Base-by-base conservation (phyloP, 2,797 vertebrate species). In the Falco cherrug region DNA sequence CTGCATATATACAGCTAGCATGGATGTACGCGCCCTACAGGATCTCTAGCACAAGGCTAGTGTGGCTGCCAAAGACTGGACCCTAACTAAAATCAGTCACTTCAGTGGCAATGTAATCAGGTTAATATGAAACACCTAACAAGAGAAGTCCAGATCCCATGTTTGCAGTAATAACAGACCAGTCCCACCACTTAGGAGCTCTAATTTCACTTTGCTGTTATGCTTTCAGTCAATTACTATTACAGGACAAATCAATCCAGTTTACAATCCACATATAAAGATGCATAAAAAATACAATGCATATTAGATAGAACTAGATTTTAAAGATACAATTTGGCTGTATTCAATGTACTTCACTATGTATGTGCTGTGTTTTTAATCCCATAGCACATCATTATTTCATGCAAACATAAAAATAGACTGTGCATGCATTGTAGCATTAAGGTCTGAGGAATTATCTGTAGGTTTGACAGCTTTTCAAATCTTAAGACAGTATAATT, bases 401-500 rank as follows among this genome's bases (percentile, higher is more conserved):
- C 61, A 64, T 13, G 25, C 59, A 84, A 60, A 57, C 28, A 6
- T 48, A 74, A 82, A 91, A 88, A 87, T 31, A 84, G 56, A n/a
- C 26, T 54, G 13, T 41, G 28, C 7, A 13, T 50, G 80, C 48
- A 69, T 47, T 84, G 47, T 39, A 80, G 20, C 47, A 43, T 65
- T 88, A 67, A 75, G 29, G n/a, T 60, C 60, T 95, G 60, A 67
- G 70, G 65, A 89, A 65, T 87, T 78, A 89, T 81, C 78, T 85
- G 57, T 68, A 87, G 71, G 25, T 87, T 21, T 94, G 64, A 84
- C 56, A 88, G 35, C 61, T 91, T 90, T 91, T 95, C 76, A 87
- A 88, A 85, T 69, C 37, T 74, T 90, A 89, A 90, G 79, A 81
- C 47, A 83, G 21, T 68, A 29, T 88, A 93, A 95, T 96, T 76